Conservation (phyloP, 2,888 invertebrate genomes). For the Tuberolachnus salignus region DNA sequence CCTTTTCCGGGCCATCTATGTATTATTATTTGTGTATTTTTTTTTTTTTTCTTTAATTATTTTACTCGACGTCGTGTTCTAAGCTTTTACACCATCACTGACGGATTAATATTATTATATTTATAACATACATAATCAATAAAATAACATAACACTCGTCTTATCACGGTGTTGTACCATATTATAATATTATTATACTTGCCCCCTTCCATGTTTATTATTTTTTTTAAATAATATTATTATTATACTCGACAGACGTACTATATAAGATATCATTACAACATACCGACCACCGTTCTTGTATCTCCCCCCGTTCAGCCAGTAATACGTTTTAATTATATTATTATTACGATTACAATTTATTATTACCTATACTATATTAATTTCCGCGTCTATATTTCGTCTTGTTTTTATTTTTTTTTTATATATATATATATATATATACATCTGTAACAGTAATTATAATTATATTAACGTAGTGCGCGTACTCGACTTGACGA, state of each 20-base stretch:
- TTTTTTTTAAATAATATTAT: no score
- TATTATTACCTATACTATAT: not conserved
- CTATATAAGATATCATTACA: no score
- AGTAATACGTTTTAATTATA: not conserved
- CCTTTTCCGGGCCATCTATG: no score
- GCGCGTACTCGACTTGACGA: not conserved
- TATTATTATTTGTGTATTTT: slow-evolving; percentile 19
- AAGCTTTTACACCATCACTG: not conserved
- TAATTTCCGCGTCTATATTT: not conserved
- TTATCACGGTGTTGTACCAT: no score
- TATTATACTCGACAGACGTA: no score
- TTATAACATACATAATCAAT: no score
- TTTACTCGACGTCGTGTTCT: slow-evolving; percentile 32
- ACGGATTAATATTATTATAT: no score
- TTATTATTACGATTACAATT: no score
- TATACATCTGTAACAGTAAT: not conserved
- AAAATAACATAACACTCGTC: no score
- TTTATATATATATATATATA: not conserved
- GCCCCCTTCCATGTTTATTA: no score
- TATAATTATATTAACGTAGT: not conserved
- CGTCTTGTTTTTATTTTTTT: not conserved
- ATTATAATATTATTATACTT: no score
- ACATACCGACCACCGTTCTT: not conserved
- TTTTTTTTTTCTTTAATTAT: not conserved
- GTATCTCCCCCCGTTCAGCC: slow-evolving; percentile 5